Evolutionary conservation across 2,113 vertebrate genomes (phyloP), one percentile per base, ranked within the genome.

Genomic region (Ceratotherium simum): DNA sequence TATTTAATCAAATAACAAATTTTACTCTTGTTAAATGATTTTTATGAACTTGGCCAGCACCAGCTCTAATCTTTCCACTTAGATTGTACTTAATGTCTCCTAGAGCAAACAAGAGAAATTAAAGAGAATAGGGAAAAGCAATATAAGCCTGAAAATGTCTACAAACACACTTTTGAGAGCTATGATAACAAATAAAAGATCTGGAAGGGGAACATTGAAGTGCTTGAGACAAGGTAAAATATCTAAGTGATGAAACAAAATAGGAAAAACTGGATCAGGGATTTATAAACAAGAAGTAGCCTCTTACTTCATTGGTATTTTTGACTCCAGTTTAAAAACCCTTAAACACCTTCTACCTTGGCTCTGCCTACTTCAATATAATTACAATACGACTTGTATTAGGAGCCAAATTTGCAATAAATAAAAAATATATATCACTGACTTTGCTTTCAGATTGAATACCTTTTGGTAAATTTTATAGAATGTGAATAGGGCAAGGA

Each of bases 21-120:
- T 88, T 79, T 78, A 84, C 69, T 72, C 27, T 65, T 85, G 20
- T 83, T 73, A 83, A 94, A 76, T 76, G 10, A 75, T 73, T 86
- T 86, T 96, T 88, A 83, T 88, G 62, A 72, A 16, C 20, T 72
- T 88, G 54, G 39, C 5, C 80, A 83, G 31, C 20, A 42, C 25
- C 33, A 69, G 12, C 51, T 94, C 46, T 67, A 70, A 65, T 92
- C 31, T 88, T 81, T 83, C 31, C 29, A 73, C 33, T 95, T 79
- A 73, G 16, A 73, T 18, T 90, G 29, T 65, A 82, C 9, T 70
- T 85, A 89, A 83, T 89, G 21, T 84, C 3, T 80, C 39, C 48
- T 36, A n/a, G 20, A 65, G 36, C 14, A 83, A 79, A 95, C 25
- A 84, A 87, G 39, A 82, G 2, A 90, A 76, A 75, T 62, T 62